Evolutionary conservation across 1,140 invertebrate genomes (phyloP), one percentile per base, ranked within the genome.

Genomic region (Muscidifurax raptorellus): DNA sequence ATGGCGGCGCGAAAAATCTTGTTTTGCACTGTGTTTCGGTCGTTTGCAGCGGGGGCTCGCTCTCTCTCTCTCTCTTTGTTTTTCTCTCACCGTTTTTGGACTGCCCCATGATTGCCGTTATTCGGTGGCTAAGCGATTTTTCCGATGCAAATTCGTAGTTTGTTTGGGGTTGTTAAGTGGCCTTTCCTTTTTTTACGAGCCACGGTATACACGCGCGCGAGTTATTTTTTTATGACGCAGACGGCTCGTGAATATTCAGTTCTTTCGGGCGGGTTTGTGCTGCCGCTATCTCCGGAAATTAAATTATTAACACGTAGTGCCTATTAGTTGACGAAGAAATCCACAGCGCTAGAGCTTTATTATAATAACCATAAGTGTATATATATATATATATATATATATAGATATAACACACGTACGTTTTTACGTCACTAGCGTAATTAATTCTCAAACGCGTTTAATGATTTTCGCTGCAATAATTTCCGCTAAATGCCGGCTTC

Each of bases 21-120:
- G 78, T 80, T 80, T 80, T 80, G 44, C 78, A n/a, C 59, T 9
- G 27, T 30, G 44, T 64, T 59, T 22, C 75, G 13, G 47, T 75
- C 74, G 18, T n/a, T 74, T 74, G 15, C 18, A 22, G 3, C 52
- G 5, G 5, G 0, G 15, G 0, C 12, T 69, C 25, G 25, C 15
- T 28, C 28, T 0, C n/a, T n/a, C n/a, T n/a, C n/a, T n/a, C n/a
- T n/a, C n/a, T n/a, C n/a, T n/a, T n/a, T n/a, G n/a, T n/a, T n/a
- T n/a, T n/a, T n/a, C n/a, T n/a, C n/a, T n/a, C n/a, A n/a, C n/a
- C 12, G 25, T n/a, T 15, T 5, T 69, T 15, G 1, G 27, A 4
- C 25, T 10, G 64, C 15, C 6, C 13, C 18, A 18, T 52, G 18
- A 52, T 52, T 52, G 36, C 9, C 36, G 36, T 10, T 22, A 22